Conservation (phyloP, 2,797 vertebrate genomes). For the Bradypodion pumilum region DNA sequence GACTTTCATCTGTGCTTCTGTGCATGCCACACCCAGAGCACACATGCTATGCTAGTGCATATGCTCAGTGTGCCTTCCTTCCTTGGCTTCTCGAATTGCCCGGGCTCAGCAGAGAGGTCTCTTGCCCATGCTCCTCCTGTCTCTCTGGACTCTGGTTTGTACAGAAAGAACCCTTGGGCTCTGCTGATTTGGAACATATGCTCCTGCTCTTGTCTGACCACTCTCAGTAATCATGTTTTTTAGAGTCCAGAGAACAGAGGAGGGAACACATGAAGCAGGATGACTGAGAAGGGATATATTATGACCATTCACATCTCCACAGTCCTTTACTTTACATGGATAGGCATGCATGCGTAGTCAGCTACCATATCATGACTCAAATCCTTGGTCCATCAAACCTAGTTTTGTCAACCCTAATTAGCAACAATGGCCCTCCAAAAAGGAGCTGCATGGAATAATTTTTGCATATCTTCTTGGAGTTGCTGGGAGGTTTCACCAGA, state of each 20-base stretch:
- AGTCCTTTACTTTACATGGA: neutral
- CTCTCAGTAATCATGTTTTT: constrained; percentile 4
- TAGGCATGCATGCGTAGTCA: too few species aligned
- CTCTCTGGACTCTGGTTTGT: neutral
- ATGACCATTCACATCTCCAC: neutral
- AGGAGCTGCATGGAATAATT: too few species aligned
- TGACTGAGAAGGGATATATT: neutral
- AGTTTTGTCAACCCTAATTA: too few species aligned
- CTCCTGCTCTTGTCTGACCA: neutral
- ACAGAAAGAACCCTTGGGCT: constrained; percentile 1
- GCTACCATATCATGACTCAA: too few species aligned
- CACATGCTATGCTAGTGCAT: neutral
- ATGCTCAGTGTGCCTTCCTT: neutral
- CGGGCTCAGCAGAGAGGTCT: neutral
- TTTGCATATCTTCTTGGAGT: too few species aligned
- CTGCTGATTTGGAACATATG: constrained; percentile 29
- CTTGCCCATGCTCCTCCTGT: neutral
- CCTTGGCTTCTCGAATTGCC: neutral
- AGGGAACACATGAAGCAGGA: neutral
- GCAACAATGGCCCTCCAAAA: too few species aligned
- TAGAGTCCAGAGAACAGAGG: neutral
- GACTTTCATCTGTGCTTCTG: neutral
- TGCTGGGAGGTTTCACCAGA: too few species aligned
- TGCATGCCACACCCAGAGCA: neutral
- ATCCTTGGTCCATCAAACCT: too few species aligned